Evolutionary conservation across 2,797 vertebrate species (phyloP).

Genomic region (Acomys russatus): DNA sequence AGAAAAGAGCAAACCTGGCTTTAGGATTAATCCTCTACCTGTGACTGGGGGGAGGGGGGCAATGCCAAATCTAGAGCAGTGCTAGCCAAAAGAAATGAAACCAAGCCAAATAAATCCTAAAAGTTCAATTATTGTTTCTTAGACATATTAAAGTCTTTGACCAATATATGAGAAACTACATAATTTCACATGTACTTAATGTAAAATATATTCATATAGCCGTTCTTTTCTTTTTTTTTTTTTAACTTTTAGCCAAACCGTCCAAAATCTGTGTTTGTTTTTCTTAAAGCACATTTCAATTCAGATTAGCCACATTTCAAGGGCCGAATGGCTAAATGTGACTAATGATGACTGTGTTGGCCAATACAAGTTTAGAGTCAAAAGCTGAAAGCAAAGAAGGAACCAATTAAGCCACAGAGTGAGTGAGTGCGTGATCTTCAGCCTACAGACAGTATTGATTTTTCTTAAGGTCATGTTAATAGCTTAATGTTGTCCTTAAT

Average conservation of each 20-base stretch:
- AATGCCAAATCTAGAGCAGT: neutral
- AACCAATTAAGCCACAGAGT: constrained; percentile 70
- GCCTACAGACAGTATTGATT: constrained; percentile 78
- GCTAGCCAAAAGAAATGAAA: constrained; percentile 22
- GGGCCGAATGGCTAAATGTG: neutral
- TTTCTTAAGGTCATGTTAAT: constrained; percentile 74
- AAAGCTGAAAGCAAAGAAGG: constrained; percentile 56
- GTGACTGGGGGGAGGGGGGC: constrained; percentile 15
- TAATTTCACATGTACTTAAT: constrained; percentile 40
- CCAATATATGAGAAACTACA: constrained; percentile 18
- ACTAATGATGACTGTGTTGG: neutral
- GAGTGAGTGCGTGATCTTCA: constrained; percentile 73
- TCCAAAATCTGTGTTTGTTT: constrained; percentile 57
- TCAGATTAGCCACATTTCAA: neutral
- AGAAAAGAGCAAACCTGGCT: neutral
- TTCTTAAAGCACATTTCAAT: constrained; percentile 31
- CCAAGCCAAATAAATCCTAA: neutral
- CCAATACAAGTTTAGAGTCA: neutral
- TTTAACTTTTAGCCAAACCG: neutral
- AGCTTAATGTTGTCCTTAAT: constrained; percentile 76
- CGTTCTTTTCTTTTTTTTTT: neutral
- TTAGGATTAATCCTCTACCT: neutral
- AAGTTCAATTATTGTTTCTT: neutral
- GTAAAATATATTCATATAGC: constrained; percentile 35
- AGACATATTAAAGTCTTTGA: neutral